Evolutionary conservation across 2,888 invertebrate species (phyloP).

Genomic region (Synanthedon andrenaeformis): DNA sequence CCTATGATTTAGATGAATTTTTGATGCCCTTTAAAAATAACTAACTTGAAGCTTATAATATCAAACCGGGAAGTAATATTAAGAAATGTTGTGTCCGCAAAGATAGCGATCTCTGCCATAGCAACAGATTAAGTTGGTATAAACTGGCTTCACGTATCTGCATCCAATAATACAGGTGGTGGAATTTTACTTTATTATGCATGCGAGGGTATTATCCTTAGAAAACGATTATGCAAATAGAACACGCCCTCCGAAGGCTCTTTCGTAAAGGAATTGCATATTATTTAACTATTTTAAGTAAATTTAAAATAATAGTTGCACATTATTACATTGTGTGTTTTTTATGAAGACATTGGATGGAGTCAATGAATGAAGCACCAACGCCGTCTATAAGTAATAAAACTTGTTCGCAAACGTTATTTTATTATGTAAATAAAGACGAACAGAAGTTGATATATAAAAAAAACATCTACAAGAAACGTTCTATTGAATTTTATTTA

Average conservation of each 20-base stretch:
- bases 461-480: too few relatives aligned
- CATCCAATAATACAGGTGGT: background rate
- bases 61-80: too few relatives aligned
- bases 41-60: too few relatives aligned
- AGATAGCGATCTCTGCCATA: background rate
- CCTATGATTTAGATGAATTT: too few relatives aligned
- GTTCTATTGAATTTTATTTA: too few relatives aligned
- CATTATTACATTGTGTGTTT: background rate
- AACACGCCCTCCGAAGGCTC: constrained; percentile 7
- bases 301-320: background rate
- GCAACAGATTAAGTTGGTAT: background rate
- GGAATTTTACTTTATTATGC: constrained; percentile 6
- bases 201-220: constrained; percentile 6
- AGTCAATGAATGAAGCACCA: too few relatives aligned
- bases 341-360: too few relatives aligned
- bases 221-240: constrained; percentile 11
- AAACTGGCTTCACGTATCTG: background rate
- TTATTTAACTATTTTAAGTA: constrained; percentile 1
- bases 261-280: constrained; percentile 7
- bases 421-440: too few relatives aligned
- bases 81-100: background rate
- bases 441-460: too few relatives aligned
- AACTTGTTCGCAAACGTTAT: too few relatives aligned
- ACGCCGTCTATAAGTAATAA: too few relatives aligned
- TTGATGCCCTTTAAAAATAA: too few relatives aligned